Evolutionary conservation across 2,113 vertebrate genomes (phyloP), one percentile per base, ranked within the genome.

Genomic region (Felis chaus): DNA sequence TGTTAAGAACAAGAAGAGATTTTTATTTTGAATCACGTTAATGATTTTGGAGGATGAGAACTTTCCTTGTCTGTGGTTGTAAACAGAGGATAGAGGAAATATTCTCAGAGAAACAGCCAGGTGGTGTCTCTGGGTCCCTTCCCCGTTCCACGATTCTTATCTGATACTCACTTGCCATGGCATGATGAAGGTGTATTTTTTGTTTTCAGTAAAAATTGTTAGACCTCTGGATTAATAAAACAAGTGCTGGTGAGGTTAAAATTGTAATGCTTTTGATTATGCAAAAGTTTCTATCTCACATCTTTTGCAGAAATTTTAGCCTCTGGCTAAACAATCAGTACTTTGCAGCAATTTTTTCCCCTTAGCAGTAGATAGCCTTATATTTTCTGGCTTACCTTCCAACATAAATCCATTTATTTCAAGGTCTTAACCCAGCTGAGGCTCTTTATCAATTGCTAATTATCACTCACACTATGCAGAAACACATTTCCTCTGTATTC

Each of bases 351-450:
- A 39, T 73, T 97, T 96, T 50, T 89, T 45, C 71, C 31, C 53
- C 57, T 71, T 27, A 84, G 48, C 23, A 73, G 53, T 63, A 36
- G 41, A 33, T 69, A 53, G 71, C 33, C n/a, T 84, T 71, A 36
- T 3, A 45, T 82, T 81, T 2, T 3, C 14, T 48, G 66, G 15
- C 29, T 68, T 83, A 33, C 33, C 68, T 82, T 84, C 71, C 88
- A 94, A 68, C 69, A 81, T n/a, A 80, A 96, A 95, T 92, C n/a
- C 48, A 57, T 79, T 94, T 81, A 84, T 95, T 97, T 85, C 69
- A 95, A 55, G 50, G 82, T 95, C 39, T 96, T 27, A 16, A 68
- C 66, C 87, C 53, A 82, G 50, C 95, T 80, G 69, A 95, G 36
- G 19, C 41, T 69, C 71, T 95, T 88, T 91, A 76, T 97, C 86